Percentiles rank a stretch among this genome's conserved stretches.
Conservation (phyloP, 2,888 invertebrate species). For the Erebia epiphron region DNA sequence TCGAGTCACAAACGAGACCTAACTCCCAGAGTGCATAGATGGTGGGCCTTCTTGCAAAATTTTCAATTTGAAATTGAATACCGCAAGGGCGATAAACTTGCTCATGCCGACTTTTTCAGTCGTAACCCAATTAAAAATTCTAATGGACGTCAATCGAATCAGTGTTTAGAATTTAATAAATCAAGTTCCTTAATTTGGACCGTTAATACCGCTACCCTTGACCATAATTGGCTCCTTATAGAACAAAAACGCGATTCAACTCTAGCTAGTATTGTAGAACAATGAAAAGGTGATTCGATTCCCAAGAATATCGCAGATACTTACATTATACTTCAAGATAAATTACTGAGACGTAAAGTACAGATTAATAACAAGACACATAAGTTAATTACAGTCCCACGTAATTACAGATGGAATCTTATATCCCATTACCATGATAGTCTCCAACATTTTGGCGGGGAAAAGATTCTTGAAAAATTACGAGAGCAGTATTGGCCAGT, state of each 20-base stretch:
- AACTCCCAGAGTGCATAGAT: constrained; percentile 44
- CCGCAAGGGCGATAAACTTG: background rate
- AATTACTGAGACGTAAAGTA: too few species aligned
- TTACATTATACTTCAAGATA: too few species aligned
- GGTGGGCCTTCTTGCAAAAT: constrained; percentile 48
- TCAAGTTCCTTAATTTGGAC: background rate
- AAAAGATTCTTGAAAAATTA: background rate
- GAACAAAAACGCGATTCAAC: too few species aligned
- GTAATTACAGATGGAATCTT: background rate
- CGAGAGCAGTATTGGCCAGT: background rate
- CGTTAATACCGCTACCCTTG: too few species aligned
- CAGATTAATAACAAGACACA: too few species aligned
- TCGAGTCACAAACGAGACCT: background rate
- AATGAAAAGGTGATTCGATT: too few species aligned
- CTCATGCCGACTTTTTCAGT: constrained; percentile 11
- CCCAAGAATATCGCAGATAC: too few species aligned
- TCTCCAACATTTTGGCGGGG: background rate
- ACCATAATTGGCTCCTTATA: too few species aligned
- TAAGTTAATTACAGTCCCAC: too few species aligned
- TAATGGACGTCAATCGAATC: background rate
- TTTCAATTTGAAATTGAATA: constrained; percentile 42
- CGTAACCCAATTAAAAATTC: background rate
- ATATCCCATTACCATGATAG: background rate
- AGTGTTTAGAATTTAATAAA: too few species aligned
- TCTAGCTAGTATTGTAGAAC: too few species aligned